A percentile compares a stretch with the other conserved stretches of the same genome.
Conservation (phyloP, 2,113 vertebrate genomes). For the Empidonax alnorum region DNA sequence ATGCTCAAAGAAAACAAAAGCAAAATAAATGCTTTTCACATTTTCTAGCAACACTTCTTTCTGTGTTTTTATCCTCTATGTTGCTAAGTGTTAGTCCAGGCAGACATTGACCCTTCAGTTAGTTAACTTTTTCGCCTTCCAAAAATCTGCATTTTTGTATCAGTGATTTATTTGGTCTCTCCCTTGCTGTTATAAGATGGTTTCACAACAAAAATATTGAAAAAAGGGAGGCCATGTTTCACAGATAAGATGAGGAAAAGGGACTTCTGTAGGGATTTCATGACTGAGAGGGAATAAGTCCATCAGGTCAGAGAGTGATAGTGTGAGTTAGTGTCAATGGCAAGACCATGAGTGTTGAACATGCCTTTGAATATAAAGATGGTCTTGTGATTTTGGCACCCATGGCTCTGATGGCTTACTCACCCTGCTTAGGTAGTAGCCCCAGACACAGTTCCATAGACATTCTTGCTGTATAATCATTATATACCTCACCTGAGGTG, state of each 20-base stretch:
- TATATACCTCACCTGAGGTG: neutral
- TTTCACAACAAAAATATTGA: neutral
- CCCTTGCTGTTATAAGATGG: neutral
- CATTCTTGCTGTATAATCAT: neutral
- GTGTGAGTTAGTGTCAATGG: neutral
- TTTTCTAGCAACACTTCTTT: neutral
- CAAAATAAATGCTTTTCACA: neutral
- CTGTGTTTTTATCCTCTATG: neutral
- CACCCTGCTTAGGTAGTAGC: neutral
- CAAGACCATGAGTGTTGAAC: neutral
- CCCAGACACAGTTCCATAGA: neutral
- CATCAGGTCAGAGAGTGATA: neutral
- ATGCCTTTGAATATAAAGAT: neutral
- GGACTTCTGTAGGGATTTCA: neutral
- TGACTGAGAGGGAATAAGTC: neutral
- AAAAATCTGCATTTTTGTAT: neutral
- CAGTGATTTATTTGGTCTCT: neutral
- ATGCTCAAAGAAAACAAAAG: neutral
- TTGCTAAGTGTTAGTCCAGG: neutral
- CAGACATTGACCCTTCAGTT: neutral
- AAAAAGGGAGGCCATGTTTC: neutral
- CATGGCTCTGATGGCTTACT: neutral
- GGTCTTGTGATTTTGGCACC: neutral
- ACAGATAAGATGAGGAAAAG: fast-evolving
- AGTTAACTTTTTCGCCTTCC: neutral